Percentiles rank a stretch among this genome's conserved stretches.
Conservation (phyloP, 2,888 invertebrate species). For the Steromphala cineraria region DNA sequence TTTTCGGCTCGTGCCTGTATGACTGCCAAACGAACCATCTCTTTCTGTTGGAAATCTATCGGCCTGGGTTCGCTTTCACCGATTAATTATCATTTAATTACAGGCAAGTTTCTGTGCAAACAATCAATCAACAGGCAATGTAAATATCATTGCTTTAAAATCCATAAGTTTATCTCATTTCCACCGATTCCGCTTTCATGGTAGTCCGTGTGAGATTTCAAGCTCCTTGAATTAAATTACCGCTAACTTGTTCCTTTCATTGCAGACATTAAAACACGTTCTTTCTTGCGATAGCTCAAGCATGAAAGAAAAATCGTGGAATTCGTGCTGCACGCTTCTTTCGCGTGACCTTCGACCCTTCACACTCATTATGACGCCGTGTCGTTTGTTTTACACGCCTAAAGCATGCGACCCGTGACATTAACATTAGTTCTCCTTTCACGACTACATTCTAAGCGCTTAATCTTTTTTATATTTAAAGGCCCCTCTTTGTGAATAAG, state of each 20-base stretch:
- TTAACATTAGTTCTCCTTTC: too few species aligned
- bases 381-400: neutral
- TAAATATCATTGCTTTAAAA: constrained; percentile 10
- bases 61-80: neutral
- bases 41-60: neutral
- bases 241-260: too few species aligned
- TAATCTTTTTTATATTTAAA: too few species aligned
- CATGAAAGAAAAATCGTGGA: constrained; percentile 1
- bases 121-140: constrained; percentile 13
- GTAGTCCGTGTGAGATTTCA: too few species aligned
- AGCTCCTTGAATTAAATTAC: neutral
- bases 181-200: neutral
- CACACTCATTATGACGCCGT: neutral
- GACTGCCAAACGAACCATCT: neutral
- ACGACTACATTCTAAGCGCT: too few species aligned
- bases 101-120: neutral
- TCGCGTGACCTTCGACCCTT: neutral
- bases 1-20: neutral
- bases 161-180: constrained; percentile 18
- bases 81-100: constrained; percentile 16
- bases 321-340: neutral
- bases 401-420: neutral
- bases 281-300: neutral
- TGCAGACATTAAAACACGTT: too few species aligned
- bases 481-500: too few species aligned